These are phyloP conservation scores for Sthenelais limicola DNA, from an alignment of 2,888 invertebrate species.

Conservation along the genomic window DNA sequence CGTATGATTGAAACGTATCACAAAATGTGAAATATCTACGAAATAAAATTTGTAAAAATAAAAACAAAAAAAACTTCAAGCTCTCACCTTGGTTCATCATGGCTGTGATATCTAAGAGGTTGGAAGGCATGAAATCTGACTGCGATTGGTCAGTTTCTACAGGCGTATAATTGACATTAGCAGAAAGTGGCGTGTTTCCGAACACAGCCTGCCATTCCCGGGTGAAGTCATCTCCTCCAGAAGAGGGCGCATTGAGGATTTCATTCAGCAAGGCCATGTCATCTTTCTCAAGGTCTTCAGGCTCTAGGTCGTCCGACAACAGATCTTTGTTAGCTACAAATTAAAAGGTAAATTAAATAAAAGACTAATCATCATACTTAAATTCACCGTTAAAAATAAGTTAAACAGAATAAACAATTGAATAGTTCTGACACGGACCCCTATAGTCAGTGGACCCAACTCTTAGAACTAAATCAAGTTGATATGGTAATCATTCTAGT, in stretches of 20 bases:
- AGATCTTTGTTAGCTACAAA: slow-evolving; percentile 61
- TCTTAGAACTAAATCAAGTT: too few species aligned
- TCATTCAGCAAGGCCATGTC: slow-evolving; percentile 73
- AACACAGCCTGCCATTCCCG: slow-evolving; percentile 71
- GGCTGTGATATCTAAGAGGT: slow-evolving; percentile 67
- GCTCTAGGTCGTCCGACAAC: slow-evolving; percentile 66
- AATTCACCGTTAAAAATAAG: too few species aligned
- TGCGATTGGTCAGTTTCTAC: slow-evolving; percentile 59
- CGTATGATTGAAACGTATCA: too few species aligned
- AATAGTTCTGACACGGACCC: too few species aligned
- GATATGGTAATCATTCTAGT: too few species aligned
- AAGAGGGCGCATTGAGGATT: slow-evolving; percentile 71
- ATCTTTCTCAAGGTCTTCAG: slow-evolving; percentile 71
- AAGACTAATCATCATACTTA: too few species aligned
- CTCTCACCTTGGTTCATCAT: slow-evolving; percentile 50
- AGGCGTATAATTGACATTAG: slow-evolving; percentile 49
- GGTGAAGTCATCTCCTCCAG: slow-evolving; percentile 68
- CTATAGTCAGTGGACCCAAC: too few species aligned
- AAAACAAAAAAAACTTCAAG: too few species aligned
- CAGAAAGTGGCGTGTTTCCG: slow-evolving; percentile 55
- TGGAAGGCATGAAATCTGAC: slow-evolving; percentile 71
- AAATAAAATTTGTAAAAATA: too few species aligned
- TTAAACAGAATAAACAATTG: too few species aligned
- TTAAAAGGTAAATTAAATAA: too few species aligned
- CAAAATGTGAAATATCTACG: too few species aligned